Percentiles rank a stretch among this genome's conserved stretches.
Evolutionary conservation across 2,113 vertebrate species (phyloP).

Genomic region (Hoplias malabaricus): DNA sequence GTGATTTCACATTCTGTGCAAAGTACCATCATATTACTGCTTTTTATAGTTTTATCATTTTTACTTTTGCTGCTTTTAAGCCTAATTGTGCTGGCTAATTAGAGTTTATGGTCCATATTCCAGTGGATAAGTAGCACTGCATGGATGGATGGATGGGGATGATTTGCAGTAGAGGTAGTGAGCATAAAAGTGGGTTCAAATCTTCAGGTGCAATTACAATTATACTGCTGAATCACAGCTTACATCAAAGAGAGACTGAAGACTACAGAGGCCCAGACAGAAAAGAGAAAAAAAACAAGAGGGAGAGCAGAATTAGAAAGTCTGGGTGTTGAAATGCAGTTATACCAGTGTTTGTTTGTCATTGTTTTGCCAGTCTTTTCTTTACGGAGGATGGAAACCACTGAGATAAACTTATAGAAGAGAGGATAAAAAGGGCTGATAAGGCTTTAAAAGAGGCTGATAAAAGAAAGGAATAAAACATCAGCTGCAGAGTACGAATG

Average conservation of each 20-base stretch:
- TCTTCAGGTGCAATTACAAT: constrained; percentile 31
- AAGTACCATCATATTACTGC: not conserved
- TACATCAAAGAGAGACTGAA: not conserved
- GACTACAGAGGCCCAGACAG: too few species aligned
- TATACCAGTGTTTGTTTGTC: not conserved
- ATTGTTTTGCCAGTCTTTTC: not conserved
- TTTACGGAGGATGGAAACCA: not conserved
- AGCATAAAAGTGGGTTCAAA: constrained; percentile 11
- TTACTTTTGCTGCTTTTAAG: constrained; percentile 34
- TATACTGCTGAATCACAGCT: constrained; percentile 33
- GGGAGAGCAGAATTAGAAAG: not conserved
- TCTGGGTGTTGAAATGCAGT: not conserved
- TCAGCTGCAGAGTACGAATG: not conserved
- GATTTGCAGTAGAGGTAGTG: not conserved
- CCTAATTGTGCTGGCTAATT: constrained; percentile 37
- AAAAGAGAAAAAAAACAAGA: not conserved
- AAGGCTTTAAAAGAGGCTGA: too few species aligned
- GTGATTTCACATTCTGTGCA: constrained; percentile 36
- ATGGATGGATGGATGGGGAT: constrained; percentile 18
- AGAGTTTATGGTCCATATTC: constrained; percentile 37
- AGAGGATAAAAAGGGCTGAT: too few species aligned
- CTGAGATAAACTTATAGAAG: not conserved
- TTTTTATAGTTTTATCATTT: too few species aligned
- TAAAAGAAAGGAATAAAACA: not conserved
- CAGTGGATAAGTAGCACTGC: constrained; percentile 29